Evolutionary conservation across 2,113 vertebrate genomes (phyloP).

Genomic region (Leptosomus discolor): DNA sequence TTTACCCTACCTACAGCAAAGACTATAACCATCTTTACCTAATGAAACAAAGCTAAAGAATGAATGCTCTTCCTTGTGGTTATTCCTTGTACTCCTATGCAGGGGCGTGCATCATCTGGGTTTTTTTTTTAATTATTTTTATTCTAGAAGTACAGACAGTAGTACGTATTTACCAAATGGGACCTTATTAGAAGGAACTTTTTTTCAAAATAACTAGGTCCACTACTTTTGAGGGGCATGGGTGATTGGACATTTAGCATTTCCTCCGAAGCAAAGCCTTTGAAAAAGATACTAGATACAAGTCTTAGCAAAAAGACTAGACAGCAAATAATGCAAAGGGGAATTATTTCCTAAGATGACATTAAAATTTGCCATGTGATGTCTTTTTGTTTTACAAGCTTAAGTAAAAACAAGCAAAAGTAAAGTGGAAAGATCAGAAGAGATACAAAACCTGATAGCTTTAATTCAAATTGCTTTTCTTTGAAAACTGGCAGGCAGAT

Average conservation of each 20-base stretch:
- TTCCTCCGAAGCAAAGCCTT: background rate
- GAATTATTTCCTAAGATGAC: background rate
- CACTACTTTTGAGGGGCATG: background rate
- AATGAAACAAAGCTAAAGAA: background rate
- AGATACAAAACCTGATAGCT: background rate
- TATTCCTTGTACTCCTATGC: background rate
- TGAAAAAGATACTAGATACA: background rate
- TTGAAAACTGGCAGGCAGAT: background rate
- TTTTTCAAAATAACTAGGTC: background rate
- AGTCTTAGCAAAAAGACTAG: background rate
- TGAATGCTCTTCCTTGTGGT: fast-evolving
- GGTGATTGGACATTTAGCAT: background rate
- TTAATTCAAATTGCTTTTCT: background rate
- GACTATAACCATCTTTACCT: background rate
- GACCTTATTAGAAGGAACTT: background rate
- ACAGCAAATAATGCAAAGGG: background rate
- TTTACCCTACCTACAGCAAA: background rate
- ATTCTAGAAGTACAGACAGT: background rate
- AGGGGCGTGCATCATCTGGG: background rate
- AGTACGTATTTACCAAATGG: background rate
- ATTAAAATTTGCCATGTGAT: background rate
- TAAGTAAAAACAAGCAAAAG: background rate
- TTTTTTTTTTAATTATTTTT: background rate
- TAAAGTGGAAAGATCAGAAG: background rate
- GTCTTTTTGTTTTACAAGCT: constrained; percentile 17